Evolutionary conservation across 2,888 invertebrate species (phyloP), one percentile per base, ranked within the genome.

Genomic region (Beris morrisii): DNA sequence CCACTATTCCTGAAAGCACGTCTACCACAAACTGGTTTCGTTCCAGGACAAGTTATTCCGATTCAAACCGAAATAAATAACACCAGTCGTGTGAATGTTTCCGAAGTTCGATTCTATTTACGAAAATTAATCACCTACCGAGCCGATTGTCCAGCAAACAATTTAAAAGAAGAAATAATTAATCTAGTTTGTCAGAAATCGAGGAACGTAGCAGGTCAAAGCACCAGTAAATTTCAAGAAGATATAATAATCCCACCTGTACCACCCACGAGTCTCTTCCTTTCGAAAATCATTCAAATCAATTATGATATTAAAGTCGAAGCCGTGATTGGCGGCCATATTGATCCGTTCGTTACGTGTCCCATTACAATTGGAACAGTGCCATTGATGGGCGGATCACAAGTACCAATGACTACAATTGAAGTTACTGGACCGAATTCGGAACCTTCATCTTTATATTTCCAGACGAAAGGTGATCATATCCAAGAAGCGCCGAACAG

Each of bases 331-430:
- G 76, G 75, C 64, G 55, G 78, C 0, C 77, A 79, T 74, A 68
- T 68, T 38, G 78, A 78, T 72, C 75, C 78, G 0, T 74, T 72
- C 50, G 72, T 76, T 0, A 70, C 73, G 1, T 74, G 79, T 61
- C 80, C 80, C 48, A 76, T 80, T 7, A 79, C 77, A 15, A 77
- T 81, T 65, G 81, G 80, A 7, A 79, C 79, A 67, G 75, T 80
- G 3, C 80, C 81, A 0, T 69, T 81, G 22, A 22, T 48, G 48
- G n/a, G 31, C 2, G 32, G 4, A 31, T 3, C 72, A 72, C 2
- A 71, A 66, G 13, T 9, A 4, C 46, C 13, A 15, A 22, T 22
- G 22, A 22, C 9, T 28, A 6, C 71, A 11, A 12, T 31, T 38
- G 6, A 75, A 77, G 11, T 54, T 75, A 12, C 75, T 75, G 43